Evolutionary conservation across 2,113 vertebrate genomes (phyloP).

Genomic region (Elgaria multicarinata): DNA sequence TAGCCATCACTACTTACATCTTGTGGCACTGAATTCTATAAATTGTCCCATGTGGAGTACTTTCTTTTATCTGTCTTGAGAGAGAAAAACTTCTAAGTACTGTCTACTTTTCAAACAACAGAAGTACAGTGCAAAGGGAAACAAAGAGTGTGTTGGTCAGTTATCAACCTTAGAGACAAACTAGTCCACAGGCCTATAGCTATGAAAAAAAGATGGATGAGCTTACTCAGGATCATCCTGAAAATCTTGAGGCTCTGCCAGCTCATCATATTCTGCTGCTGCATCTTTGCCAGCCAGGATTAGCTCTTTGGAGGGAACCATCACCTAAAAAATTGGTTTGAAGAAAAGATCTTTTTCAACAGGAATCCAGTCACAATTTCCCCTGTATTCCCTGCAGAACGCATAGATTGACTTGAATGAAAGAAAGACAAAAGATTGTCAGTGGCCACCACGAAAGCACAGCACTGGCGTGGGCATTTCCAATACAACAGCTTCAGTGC

Average conservation of each 20-base stretch:
- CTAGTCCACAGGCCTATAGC: background rate
- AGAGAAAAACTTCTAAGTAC: background rate
- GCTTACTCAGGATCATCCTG: conserved; percentile 98
- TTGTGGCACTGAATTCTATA: background rate
- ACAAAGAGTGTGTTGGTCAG: background rate
- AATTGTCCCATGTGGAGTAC: background rate
- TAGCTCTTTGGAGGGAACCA: conserved; percentile 90
- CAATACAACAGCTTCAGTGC: background rate
- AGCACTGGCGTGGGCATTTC: background rate
- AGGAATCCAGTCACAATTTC: background rate
- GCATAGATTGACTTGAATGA: too few relatives aligned
- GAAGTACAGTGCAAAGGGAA: background rate
- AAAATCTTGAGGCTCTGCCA: conserved; percentile 97
- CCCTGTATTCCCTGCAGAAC: background rate
- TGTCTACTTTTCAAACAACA: background rate
- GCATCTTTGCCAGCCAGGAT: conserved; percentile 95
- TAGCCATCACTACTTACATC: background rate
- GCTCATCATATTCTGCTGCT: conserved; percentile 95
- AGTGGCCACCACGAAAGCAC: background rate
- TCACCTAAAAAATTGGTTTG: conserved; percentile 78
- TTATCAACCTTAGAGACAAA: background rate
- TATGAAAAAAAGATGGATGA: background rate
- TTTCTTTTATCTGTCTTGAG: background rate
- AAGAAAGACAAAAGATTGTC: background rate
- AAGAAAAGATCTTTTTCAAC: conserved; percentile 35